phyloP scores from a whole-genome alignment of 2,888 invertebrate genomes.

The Meloe dianella region DNA sequence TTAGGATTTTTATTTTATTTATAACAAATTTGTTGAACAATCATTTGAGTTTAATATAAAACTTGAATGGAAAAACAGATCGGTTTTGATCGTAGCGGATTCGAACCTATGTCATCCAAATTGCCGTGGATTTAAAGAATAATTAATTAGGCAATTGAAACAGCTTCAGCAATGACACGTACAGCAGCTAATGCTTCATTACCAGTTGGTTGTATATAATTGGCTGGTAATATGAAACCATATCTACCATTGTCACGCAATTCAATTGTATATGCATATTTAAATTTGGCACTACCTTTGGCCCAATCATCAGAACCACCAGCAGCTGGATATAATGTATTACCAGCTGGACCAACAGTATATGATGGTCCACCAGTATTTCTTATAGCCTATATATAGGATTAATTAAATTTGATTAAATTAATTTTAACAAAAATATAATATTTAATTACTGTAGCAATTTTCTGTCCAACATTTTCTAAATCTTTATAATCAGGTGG shows the following conservation, averaged over 20 bases:
- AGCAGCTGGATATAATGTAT: conserved; percentile 78
- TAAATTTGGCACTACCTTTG: conserved; percentile 79
- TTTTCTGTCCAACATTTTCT: conserved; percentile 71
- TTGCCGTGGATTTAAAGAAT: no score
- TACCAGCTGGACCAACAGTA: conserved; percentile 78
- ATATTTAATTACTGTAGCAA: conserved; percentile 65
- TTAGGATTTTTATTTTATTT: no score
- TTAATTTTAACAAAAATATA: conserved; percentile 6
- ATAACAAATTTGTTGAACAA: no score
- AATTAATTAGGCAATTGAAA: conserved; percentile 53
- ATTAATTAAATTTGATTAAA: not conserved
- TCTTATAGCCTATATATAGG: conserved; percentile 66
- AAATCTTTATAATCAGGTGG: conserved; percentile 75
- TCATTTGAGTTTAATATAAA: no score
- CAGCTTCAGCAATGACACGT: conserved; percentile 66
- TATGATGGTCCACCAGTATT: conserved; percentile 68
- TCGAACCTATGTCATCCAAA: no score
- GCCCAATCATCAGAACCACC: conserved; percentile 93
- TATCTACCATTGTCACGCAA: conserved; percentile 82
- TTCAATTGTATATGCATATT: conserved; percentile 90
- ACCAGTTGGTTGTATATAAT: conserved; percentile 76
- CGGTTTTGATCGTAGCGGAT: no score
- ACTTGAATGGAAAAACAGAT: no score
- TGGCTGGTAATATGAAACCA: conserved; percentile 87
- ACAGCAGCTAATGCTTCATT: conserved; percentile 77